Conservation (phyloP, 2,113 vertebrate species). For the Carassius carassius region DNA sequence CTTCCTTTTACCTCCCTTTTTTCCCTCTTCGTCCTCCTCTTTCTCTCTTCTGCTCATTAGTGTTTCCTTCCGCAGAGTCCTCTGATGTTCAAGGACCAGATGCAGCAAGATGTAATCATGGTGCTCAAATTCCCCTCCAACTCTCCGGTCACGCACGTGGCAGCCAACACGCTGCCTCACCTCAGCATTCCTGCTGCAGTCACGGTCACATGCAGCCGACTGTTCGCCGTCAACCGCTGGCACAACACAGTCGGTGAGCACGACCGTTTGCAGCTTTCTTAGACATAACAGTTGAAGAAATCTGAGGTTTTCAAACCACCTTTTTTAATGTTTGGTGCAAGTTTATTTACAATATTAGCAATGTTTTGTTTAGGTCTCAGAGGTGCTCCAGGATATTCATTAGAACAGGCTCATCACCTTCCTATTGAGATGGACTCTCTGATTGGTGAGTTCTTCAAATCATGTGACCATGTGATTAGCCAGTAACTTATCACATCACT, state of each 20-base stretch:
- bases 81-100: constrained; percentile 99
- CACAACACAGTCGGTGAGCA: constrained; percentile 98
- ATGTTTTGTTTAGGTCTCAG: constrained; percentile 70
- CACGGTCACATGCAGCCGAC: constrained; percentile 96
- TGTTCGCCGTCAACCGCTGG: constrained; percentile 98
- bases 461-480: not conserved
- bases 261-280: not conserved
- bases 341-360: not conserved
- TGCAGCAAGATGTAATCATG: constrained; percentile 99
- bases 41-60: constrained; percentile 86
- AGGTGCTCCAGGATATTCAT: constrained; percentile 79
- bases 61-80: constrained; percentile 99
- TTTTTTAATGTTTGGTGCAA: not conserved
- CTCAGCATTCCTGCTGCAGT: constrained; percentile 96
- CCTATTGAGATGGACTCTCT: constrained; percentile 83
- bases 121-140: constrained; percentile 99
- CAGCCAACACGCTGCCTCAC: constrained; percentile 96
- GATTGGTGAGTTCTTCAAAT: constrained; percentile 69
- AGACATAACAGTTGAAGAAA: not conserved
- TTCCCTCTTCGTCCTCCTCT: not conserved
- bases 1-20: not conserved
- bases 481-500: not conserved
- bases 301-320: not conserved
- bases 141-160: constrained; percentile 96
- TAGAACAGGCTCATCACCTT: constrained; percentile 81